Conservation (phyloP, 2,888 invertebrate genomes). For the Enchytraeus crypticus region DNA sequence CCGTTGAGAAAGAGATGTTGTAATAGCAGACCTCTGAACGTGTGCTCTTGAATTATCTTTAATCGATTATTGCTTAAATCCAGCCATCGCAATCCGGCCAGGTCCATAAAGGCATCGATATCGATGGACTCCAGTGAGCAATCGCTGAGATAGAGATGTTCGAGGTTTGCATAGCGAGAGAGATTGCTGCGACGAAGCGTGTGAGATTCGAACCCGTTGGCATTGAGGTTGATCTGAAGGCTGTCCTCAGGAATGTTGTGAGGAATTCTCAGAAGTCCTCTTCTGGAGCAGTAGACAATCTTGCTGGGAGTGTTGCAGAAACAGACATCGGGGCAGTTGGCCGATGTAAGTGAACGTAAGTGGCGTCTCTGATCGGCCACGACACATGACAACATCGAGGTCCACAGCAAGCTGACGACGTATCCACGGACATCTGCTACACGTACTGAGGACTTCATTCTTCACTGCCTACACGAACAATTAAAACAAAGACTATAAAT, state of each 20-base stretch:
- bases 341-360: too few species aligned
- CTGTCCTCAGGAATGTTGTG: slow-evolving; percentile 38
- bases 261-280: slow-evolving; percentile 38
- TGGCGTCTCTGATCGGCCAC: too few species aligned
- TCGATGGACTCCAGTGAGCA: slow-evolving; percentile 42
- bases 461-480: too few species aligned
- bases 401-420: too few species aligned
- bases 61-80: slow-evolving; percentile 44
- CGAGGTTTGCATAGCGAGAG: slow-evolving; percentile 33
- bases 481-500: too few species aligned
- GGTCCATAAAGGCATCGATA: slow-evolving; percentile 41
- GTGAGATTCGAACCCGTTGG: slow-evolving; percentile 38
- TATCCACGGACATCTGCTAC: too few species aligned
- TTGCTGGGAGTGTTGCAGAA: slow-evolving; percentile 41
- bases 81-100: slow-evolving; percentile 40
- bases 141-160: slow-evolving; percentile 42
- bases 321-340: slow-evolving; percentile 42
- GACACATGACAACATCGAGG: too few species aligned
- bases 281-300: slow-evolving; percentile 42
- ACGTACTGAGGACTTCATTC: too few species aligned
- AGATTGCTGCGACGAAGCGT: slow-evolving; percentile 38
- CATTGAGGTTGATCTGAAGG: slow-evolving; percentile 41
- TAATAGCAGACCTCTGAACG: slow-evolving; percentile 41
- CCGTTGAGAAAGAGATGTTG: slow-evolving; percentile 44
- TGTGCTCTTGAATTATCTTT: slow-evolving; percentile 33